Percentiles rank a stretch among this genome's conserved stretches.
Evolutionary conservation across 2,113 vertebrate species (phyloP).

Genomic region (Cyprinodon brontotheroides): DNA sequence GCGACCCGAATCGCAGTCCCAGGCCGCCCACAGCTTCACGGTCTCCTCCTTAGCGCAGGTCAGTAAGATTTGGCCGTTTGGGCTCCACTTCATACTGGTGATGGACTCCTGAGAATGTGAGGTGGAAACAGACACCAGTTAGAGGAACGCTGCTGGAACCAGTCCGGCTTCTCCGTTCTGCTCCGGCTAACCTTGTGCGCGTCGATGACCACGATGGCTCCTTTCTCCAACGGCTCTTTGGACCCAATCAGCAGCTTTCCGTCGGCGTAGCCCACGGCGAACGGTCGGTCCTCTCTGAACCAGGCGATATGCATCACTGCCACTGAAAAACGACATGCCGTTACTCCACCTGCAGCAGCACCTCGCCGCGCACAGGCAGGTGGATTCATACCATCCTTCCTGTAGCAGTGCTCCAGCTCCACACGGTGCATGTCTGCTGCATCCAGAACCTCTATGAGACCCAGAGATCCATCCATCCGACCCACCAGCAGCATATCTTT

Average conservation of each 20-base stretch:
- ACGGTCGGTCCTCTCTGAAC: constrained; percentile 94
- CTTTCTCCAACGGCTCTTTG: constrained; percentile 89
- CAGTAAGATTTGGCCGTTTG: constrained; percentile 87
- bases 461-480: constrained; percentile 93
- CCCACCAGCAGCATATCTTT: constrained; percentile 91
- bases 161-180: neutral
- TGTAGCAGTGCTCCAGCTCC: constrained; percentile 94
- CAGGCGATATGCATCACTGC: constrained; percentile 94
- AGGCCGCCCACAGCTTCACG: constrained; percentile 89
- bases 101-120: constrained; percentile 85
- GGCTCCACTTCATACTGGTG: constrained; percentile 91
- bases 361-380: too few species aligned
- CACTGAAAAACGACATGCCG: constrained; percentile 72
- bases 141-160: too few species aligned
- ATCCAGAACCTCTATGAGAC: constrained; percentile 91
- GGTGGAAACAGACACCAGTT: neutral
- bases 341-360: too few species aligned
- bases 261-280: constrained; percentile 94
- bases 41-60: constrained; percentile 96
- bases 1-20: constrained; percentile 63
- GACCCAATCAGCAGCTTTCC: constrained; percentile 92
- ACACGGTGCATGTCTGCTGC: constrained; percentile 85
- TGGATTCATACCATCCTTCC: constrained; percentile 86
- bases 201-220: constrained; percentile 89
- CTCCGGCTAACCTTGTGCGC: constrained; percentile 87